Evolutionary conservation across 2,888 invertebrate species (phyloP).

Genomic region (Ichneumoninae sp.): DNA sequence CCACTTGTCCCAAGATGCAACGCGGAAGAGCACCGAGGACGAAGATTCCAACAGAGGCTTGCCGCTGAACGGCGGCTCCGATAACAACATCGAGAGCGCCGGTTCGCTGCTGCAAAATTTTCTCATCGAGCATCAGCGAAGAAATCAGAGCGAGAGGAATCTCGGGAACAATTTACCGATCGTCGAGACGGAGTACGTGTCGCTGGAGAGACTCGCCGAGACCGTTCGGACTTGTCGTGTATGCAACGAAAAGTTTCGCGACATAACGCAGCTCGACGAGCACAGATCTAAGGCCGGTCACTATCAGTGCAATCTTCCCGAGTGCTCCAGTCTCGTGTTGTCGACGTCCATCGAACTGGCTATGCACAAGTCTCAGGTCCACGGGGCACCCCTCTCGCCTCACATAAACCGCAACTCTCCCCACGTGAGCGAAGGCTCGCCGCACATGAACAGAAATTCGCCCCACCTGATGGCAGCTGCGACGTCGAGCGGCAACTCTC

Average conservation of each 20-base stretch:
- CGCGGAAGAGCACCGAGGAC: conserved; percentile 70
- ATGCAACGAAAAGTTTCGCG: conserved; percentile 87
- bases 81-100: conserved; percentile 72
- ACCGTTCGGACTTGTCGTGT: conserved; percentile 87
- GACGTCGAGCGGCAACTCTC: conserved; percentile 68
- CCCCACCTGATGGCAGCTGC: conserved; percentile 62
- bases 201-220: conserved; percentile 87
- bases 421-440: conserved; percentile 73
- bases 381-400: conserved; percentile 77
- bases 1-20: conserved; percentile 73
- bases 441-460: conserved; percentile 74
- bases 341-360: conserved; percentile 77
- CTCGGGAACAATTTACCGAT: conserved; percentile 66
- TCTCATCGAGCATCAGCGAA: conserved; percentile 80
- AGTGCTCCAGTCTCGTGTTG: conserved; percentile 81
- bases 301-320: conserved; percentile 84
- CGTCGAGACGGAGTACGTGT: conserved; percentile 87
- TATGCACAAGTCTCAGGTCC: conserved; percentile 80
- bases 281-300: conserved; percentile 87
- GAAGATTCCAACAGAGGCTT: conserved; percentile 63
- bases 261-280: conserved; percentile 86
- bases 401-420: conserved; percentile 71
- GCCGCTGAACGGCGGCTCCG: conserved; percentile 69
- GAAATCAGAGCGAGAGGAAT: conserved; percentile 64
- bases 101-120: conserved; percentile 79